Evolutionary conservation across 2,113 vertebrate species (phyloP).

Genomic region (Triplophysa tibetana): DNA sequence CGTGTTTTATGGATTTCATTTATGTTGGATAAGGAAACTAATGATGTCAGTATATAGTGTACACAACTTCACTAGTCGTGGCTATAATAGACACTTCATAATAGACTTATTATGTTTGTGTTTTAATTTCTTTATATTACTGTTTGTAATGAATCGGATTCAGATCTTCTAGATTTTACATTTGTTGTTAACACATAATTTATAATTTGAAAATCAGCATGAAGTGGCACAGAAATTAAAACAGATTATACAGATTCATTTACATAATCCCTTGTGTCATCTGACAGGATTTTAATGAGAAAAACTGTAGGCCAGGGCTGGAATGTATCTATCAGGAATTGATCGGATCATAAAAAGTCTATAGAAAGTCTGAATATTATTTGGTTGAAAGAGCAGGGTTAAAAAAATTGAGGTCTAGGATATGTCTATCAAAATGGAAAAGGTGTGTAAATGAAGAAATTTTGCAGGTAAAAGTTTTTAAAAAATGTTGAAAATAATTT

Average conservation of each 20-base stretch:
- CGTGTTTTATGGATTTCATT: slow-evolving; percentile 51
- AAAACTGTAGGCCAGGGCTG: too few relatives aligned
- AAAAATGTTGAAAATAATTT: too few relatives aligned
- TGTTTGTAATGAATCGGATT: background rate
- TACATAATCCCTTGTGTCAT: background rate
- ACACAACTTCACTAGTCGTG: background rate
- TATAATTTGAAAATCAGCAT: slow-evolving; percentile 4
- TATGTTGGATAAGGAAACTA: background rate
- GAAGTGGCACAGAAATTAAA: background rate
- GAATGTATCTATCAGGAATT: background rate
- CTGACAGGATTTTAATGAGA: background rate
- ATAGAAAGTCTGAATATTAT: background rate
- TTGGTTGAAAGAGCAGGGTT: background rate
- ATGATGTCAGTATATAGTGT: background rate
- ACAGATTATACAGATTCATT: background rate
- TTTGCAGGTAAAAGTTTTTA: too few relatives aligned
- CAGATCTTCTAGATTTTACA: background rate
- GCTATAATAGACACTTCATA: too few relatives aligned
- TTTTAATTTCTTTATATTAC: slow-evolving; percentile 20
- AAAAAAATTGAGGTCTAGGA: background rate
- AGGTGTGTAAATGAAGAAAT: too few relatives aligned
- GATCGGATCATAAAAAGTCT: background rate
- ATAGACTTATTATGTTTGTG: slow-evolving; percentile 55
- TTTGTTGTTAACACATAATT: background rate
- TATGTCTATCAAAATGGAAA: background rate